Percentiles rank a stretch among this genome's conserved stretches.
Evolutionary conservation across 2,888 invertebrate species (phyloP).

Genomic region (Gasteruption jaculator): DNA sequence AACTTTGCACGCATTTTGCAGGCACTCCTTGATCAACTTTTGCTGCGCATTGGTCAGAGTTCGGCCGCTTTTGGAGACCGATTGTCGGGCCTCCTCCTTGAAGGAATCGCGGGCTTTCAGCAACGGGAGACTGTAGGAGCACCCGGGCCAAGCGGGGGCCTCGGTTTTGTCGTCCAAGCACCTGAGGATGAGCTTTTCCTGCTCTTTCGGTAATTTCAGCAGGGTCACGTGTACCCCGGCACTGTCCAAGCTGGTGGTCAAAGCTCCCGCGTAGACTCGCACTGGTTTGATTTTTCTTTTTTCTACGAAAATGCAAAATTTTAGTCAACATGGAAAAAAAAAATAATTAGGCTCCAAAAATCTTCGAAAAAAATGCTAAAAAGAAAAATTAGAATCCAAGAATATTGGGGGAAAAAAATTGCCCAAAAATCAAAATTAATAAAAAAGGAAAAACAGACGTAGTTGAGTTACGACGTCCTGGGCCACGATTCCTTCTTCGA

Average conservation of each 20-base stretch:
- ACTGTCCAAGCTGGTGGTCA: slow-evolving; percentile 76
- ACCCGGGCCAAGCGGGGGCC: slow-evolving; percentile 60
- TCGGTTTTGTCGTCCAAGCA: slow-evolving; percentile 59
- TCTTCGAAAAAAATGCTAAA: background rate
- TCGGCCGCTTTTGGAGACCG: slow-evolving; percentile 22
- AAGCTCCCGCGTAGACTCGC: slow-evolving; percentile 50
- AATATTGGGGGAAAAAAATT: background rate
- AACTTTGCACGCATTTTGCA: slow-evolving; percentile 44
- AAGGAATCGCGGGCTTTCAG: background rate
- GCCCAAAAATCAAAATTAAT: background rate
- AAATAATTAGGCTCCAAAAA: background rate
- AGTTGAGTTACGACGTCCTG: slow-evolving; percentile 63
- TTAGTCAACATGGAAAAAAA: background rate
- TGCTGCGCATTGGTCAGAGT: slow-evolving; percentile 26
- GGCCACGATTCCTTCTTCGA: slow-evolving; percentile 72
- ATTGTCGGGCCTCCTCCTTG: slow-evolving; percentile 13
- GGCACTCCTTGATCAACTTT: slow-evolving; percentile 43
- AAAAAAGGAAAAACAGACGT: slow-evolving; percentile 46
- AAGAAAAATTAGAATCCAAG: background rate
- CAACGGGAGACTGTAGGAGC: slow-evolving; percentile 44
- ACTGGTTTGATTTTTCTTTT: slow-evolving; percentile 30
- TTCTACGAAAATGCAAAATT: slow-evolving; percentile 18
- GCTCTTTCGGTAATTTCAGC: slow-evolving; percentile 54
- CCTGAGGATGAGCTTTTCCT: slow-evolving; percentile 53
- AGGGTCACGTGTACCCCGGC: slow-evolving; percentile 74